phyloP scores from a whole-genome alignment of 2,888 invertebrate genomes.

The Apamea epomidion region DNA sequence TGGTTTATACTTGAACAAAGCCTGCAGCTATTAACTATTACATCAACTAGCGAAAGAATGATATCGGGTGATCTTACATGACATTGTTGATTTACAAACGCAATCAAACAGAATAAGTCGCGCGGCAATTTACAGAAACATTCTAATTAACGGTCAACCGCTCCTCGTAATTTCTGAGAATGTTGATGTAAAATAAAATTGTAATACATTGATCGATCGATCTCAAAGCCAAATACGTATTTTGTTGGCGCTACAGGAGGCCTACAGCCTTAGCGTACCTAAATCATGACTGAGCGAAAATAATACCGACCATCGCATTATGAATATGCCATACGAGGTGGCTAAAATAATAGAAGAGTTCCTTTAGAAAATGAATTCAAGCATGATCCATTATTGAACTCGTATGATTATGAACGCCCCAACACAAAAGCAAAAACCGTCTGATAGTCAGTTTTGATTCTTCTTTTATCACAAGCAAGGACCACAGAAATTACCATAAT shows the following conservation, averaged over 20 bases:
- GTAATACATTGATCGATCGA: constrained; percentile 69
- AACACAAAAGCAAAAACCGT: constrained; percentile 11
- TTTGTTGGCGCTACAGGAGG: constrained; percentile 72
- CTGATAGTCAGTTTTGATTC: constrained; percentile 2
- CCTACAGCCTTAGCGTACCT: constrained; percentile 65
- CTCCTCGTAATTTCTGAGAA: constrained; percentile 53
- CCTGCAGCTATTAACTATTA: constrained; percentile 46
- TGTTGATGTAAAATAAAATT: constrained; percentile 57
- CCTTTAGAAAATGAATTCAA: constrained; percentile 53
- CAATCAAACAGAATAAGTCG: constrained; percentile 62
- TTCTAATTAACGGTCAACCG: constrained; percentile 63
- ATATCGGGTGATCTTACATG: constrained; percentile 53
- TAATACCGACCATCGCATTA: constrained; percentile 62
- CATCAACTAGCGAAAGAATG: constrained; percentile 48
- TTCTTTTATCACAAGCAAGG: constrained; percentile 20
- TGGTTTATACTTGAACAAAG: constrained; percentile 47
- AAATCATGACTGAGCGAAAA: constrained; percentile 73
- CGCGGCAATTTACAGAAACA: constrained; percentile 65
- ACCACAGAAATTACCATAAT: constrained; percentile 39
- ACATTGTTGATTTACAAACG: constrained; percentile 61
- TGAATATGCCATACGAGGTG: constrained; percentile 50
- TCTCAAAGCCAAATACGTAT: constrained; percentile 62
- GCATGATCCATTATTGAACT: constrained; percentile 6
- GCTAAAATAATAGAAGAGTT: constrained; percentile 64
- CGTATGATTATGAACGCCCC: not conserved